These are phyloP conservation scores for Melanogrammus aeglefinus DNA, from an alignment of 2,797 vertebrate species.

Conservation along the genomic window DNA sequence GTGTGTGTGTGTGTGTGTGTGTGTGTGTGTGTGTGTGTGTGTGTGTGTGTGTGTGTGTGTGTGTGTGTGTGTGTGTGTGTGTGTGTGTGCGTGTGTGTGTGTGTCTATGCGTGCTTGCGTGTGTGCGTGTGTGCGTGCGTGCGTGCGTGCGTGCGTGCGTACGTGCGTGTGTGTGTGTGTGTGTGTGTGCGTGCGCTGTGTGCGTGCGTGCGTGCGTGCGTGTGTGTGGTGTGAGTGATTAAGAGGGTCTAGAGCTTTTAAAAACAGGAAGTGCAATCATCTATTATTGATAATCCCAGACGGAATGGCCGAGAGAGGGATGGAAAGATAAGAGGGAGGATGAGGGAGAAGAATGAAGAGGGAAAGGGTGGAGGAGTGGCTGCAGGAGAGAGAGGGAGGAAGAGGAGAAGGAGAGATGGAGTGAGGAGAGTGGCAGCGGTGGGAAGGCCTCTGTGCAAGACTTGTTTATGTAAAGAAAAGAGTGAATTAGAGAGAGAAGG, in stretches of 20 bases:
- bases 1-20: constrained; percentile 6
- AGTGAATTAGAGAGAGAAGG: neutral
- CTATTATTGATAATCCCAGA: neutral
- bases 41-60: neutral
- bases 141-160: neutral
- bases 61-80: constrained; percentile 9
- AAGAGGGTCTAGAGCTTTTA: constrained; percentile 4
- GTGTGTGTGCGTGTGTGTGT: neutral
- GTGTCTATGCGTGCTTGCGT: neutral
- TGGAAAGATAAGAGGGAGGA: neutral
- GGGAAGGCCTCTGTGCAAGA: neutral
- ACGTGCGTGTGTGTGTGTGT: neutral
- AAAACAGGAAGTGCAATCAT: constrained; percentile 2
- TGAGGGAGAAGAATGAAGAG: neutral
- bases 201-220: neutral
- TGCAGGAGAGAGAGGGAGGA: neutral
- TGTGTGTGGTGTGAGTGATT: constrained; percentile 9
- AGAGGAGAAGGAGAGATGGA: neutral
- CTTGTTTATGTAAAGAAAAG: neutral
- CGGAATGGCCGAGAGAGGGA: neutral
- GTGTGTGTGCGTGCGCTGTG: neutral
- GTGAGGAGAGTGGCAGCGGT: neutral
- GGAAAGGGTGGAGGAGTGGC: neutral
- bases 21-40: neutral
- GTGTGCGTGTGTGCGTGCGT: neutral